Base-by-base conservation (phyloP, 1,140 invertebrate genomes). In the Drosophila paulistorum region DNA sequence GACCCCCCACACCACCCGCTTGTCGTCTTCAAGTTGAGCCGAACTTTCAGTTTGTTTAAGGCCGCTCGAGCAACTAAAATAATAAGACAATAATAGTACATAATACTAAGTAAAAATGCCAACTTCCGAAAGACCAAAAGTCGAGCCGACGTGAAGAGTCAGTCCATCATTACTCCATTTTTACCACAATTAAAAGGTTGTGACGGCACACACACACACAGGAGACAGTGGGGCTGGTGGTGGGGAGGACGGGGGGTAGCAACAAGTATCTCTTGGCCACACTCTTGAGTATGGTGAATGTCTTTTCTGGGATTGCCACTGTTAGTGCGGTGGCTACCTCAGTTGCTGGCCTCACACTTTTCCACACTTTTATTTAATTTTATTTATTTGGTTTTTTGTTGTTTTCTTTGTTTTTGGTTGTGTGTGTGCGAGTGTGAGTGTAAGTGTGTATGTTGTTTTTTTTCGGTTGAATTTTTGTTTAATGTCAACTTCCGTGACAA, bases 371-470 rank as follows among this genome's bases (percentile, higher is more conserved):
- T 60, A 79, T 77, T 81, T 71, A 65, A 81, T 77, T 74, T 77
- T 74, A 84, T 85, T 85, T 84, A 77, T 65, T 85, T 81, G 20
- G 4, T 79, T 69, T 79, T 62, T 63, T 82, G 55, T 65, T 74
- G 74, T 75, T 65, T 68, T 83, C 45, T 41, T 76, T 67, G 58
- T 45, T 67, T 66, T 58, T 45, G 23, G 23, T 23, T 23, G 23
- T 23, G 23, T 23, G 23, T 23, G 23, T 23, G 17, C 1, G 17
- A 17, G 17, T 23, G 17, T 17, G 17, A 17, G 17, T 23, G 20
- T 23, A 2, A 23, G 23, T 26, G 23, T 48, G 2, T n/a, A 4
- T 10, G 60, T 75, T 65, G 68, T 45, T 41, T 42, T 51, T 51
- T 55, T 55, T 42, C 58, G 51, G 48, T 37, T 74, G 70, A 57